phyloP scores from a whole-genome alignment of 2,888 invertebrate species.

The Eubasilissa splendida region DNA sequence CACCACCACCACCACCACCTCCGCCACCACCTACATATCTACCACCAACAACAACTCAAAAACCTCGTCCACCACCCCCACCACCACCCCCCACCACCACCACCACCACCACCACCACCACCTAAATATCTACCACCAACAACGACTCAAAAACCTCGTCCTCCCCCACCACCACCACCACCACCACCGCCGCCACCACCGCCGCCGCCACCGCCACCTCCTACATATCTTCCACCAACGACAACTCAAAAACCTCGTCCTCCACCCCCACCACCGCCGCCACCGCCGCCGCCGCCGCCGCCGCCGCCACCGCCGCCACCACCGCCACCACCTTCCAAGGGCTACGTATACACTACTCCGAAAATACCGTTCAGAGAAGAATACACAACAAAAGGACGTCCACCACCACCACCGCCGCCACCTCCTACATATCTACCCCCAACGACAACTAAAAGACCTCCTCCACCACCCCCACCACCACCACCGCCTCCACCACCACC shows the following conservation, averaged over 20 bases:
- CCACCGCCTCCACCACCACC: constrained; percentile 22
- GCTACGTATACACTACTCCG: not conserved
- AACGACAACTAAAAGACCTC: constrained; percentile 10
- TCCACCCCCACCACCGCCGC: constrained; percentile 6
- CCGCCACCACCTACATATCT: constrained; percentile 6
- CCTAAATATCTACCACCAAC: not conserved
- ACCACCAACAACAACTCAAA: constrained; percentile 5
- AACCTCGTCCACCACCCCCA: not conserved
- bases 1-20: constrained; percentile 25
- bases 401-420: constrained; percentile 36
- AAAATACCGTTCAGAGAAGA: not conserved
- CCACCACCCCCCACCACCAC: not conserved
- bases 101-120: not conserved
- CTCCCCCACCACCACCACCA: not conserved
- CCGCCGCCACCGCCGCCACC: constrained; percentile 23
- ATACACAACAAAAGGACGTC: constrained; percentile 4
- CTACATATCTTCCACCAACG: constrained; percentile 22
- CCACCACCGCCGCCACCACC: constrained; percentile 13
- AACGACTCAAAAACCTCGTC: not conserved
- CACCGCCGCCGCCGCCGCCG: not conserved
- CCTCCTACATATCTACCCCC: constrained; percentile 25
- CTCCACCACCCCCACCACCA: constrained; percentile 14
- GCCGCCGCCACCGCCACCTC: constrained; percentile 35
- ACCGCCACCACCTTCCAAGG: not conserved
- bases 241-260: constrained; percentile 35